phyloP scores from a whole-genome alignment of 1,140 invertebrate genomes.

The Euglossa dilemma region DNA sequence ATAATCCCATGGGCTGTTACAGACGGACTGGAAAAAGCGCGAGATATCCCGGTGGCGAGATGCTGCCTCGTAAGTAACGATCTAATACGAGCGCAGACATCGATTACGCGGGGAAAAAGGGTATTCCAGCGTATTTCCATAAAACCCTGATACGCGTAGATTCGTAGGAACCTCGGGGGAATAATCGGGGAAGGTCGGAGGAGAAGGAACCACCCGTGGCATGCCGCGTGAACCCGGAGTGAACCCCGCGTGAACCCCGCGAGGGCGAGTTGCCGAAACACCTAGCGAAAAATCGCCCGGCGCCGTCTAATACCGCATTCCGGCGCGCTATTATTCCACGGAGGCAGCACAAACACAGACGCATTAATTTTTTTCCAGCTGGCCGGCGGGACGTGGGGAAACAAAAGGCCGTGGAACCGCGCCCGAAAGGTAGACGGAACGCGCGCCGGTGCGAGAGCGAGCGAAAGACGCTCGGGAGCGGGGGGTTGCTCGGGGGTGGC shows the following conservation, averaged over 20 bases:
- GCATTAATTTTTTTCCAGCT: slow-evolving; percentile 37
- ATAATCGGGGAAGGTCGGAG: background rate
- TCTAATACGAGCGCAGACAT: background rate
- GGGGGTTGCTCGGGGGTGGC: background rate
- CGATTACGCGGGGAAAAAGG: background rate
- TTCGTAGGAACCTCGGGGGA: background rate
- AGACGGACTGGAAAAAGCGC: background rate
- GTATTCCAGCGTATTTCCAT: background rate
- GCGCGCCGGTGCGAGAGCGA: slow-evolving; percentile 23
- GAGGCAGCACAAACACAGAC: slow-evolving; percentile 24
- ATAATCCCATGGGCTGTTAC: slow-evolving; percentile 13
- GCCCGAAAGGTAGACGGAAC: slow-evolving; percentile 49
- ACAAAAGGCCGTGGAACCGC: slow-evolving; percentile 38
- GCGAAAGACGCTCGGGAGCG: slow-evolving; percentile 11
- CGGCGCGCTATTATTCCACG: background rate
- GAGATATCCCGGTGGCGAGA: background rate
- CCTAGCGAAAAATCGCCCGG: background rate
- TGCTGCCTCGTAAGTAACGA: background rate
- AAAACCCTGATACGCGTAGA: background rate
- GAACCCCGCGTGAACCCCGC: no score
- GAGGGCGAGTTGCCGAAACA: background rate
- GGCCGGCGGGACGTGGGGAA: slow-evolving; percentile 27
- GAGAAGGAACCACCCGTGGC: background rate
- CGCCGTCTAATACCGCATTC: background rate
- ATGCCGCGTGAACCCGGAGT: no score